phyloP scores from a whole-genome alignment of 2,113 vertebrate genomes.

The Cyanistes caeruleus region DNA sequence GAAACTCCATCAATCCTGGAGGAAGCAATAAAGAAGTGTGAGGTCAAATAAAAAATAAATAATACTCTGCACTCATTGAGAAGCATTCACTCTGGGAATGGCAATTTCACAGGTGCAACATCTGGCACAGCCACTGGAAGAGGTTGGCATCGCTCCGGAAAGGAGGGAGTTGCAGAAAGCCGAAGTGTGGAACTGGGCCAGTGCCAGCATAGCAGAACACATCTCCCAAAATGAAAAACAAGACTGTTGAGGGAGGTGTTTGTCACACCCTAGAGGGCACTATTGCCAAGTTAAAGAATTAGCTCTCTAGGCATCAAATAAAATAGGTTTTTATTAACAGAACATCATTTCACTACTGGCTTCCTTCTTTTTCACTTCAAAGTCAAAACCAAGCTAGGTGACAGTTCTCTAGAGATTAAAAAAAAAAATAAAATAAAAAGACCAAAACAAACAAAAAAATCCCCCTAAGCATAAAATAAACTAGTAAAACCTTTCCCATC shows the following conservation, averaged over 20 bases:
- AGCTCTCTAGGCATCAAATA: neutral
- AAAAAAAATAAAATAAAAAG: neutral
- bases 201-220: neutral
- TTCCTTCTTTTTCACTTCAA: neutral
- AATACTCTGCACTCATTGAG: neutral
- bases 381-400: neutral
- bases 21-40: conserved; percentile 38
- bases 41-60: conserved; percentile 36
- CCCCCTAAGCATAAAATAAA: neutral
- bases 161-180: neutral
- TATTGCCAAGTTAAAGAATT: conserved; percentile 16
- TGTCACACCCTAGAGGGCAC: conserved; percentile 57
- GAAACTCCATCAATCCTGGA: conserved; percentile 31
- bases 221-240: neutral
- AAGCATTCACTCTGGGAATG: neutral
- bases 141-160: neutral
- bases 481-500: neutral
- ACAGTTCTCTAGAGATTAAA: neutral
- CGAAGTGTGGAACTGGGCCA: neutral
- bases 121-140: neutral
- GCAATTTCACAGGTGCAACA: neutral
- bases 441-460: neutral
- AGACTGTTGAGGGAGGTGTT: neutral
- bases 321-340: neutral
- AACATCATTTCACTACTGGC: neutral